Evolutionary conservation across 2,797 vertebrate species (phyloP).

Genomic region (Tragelaphus eurycerus): DNA sequence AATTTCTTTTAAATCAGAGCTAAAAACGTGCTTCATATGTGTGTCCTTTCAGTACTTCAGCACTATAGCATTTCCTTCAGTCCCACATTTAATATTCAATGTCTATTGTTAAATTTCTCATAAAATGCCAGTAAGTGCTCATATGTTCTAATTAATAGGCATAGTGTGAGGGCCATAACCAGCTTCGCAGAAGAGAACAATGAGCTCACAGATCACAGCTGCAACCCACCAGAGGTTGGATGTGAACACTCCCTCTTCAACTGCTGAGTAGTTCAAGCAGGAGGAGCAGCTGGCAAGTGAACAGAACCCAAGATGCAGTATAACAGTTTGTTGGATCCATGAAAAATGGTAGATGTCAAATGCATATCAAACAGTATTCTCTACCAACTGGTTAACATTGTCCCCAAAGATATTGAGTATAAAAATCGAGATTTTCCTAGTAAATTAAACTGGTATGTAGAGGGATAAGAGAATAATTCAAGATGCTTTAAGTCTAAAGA

Average conservation of each 20-base stretch:
- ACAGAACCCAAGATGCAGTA: constrained; percentile 52
- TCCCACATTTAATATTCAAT: constrained; percentile 59
- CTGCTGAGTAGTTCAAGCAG: constrained; percentile 58
- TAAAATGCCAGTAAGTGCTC: constrained; percentile 62
- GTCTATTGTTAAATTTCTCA: constrained; percentile 66
- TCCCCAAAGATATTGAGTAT: background rate
- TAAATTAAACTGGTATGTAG: background rate
- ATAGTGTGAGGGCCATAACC: constrained; percentile 67
- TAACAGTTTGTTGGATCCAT: constrained; percentile 32
- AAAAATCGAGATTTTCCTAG: background rate
- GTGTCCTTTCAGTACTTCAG: background rate
- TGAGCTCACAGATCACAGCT: constrained; percentile 72
- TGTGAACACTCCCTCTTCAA: constrained; percentile 66
- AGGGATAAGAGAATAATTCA: background rate
- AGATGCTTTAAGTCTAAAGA: background rate
- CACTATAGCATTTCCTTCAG: background rate
- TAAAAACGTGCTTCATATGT: background rate
- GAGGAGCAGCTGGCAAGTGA: constrained; percentile 68
- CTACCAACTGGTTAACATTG: background rate
- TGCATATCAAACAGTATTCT: constrained; percentile 45
- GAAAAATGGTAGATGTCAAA: constrained; percentile 61
- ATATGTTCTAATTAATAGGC: constrained; percentile 76
- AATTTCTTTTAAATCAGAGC: constrained; percentile 32
- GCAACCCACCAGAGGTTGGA: constrained; percentile 69
- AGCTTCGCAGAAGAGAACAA: constrained; percentile 65